These are phyloP conservation scores for Synanceia verrucosa DNA, from an alignment of 2,797 vertebrate genomes.

Conservation along the genomic window DNA sequence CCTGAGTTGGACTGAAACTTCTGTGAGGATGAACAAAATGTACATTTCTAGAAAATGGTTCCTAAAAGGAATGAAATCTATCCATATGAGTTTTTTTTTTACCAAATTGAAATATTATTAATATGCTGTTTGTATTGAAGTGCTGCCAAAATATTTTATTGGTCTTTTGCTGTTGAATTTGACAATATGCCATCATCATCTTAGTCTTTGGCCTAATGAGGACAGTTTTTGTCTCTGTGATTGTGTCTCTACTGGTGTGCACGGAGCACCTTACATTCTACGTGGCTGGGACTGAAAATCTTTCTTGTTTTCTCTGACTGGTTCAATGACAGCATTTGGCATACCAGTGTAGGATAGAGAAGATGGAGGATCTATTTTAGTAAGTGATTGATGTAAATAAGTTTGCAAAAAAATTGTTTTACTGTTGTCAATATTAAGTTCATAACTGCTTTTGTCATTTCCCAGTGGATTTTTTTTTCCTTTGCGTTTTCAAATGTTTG, in stretches of 20 bases:
- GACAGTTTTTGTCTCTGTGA: slow-evolving; percentile 39
- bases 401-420: slow-evolving; percentile 49
- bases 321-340: slow-evolving; percentile 29
- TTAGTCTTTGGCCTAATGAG: slow-evolving; percentile 26
- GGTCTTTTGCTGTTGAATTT: slow-evolving; percentile 40
- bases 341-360: not conserved
- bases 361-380: slow-evolving; percentile 49
- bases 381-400: slow-evolving; percentile 69
- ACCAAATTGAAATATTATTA: slow-evolving; percentile 38
- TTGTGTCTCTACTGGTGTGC: slow-evolving; percentile 44
- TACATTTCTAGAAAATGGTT: slow-evolving; percentile 24
- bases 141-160: slow-evolving; percentile 34
- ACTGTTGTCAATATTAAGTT: slow-evolving; percentile 56
- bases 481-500: slow-evolving; percentile 55
- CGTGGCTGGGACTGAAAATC: slow-evolving; percentile 25
- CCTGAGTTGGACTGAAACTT: not conserved
- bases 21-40: slow-evolving; percentile 9
- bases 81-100: slow-evolving; percentile 6
- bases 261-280: slow-evolving; percentile 22
- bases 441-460: slow-evolving; percentile 47
- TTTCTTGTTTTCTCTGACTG: slow-evolving; percentile 14
- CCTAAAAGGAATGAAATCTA: slow-evolving; percentile 6
- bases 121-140: slow-evolving; percentile 56
- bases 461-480: slow-evolving; percentile 26
- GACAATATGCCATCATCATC: slow-evolving; percentile 7